phyloP scores from a whole-genome alignment of 2,113 vertebrate species.

The Mirza zaza region DNA sequence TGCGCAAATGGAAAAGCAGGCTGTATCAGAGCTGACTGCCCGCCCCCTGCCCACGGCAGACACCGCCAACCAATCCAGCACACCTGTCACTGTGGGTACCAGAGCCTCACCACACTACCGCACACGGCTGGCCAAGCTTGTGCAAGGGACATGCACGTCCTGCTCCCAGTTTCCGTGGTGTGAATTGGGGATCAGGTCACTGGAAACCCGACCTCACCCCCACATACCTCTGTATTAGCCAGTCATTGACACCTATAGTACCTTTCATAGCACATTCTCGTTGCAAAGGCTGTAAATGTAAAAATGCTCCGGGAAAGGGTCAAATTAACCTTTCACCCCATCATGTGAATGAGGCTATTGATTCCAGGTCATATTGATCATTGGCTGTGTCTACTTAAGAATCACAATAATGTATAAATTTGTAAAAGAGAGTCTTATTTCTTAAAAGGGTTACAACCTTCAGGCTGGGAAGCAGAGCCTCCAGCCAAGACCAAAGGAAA shows the following conservation, averaged over 20 bases:
- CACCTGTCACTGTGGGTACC: not conserved
- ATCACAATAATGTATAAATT: too few species aligned
- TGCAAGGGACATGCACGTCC: not conserved
- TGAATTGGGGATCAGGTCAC: too few species aligned
- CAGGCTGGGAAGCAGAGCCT: too few species aligned
- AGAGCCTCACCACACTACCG: fast-evolving
- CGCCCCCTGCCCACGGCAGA: not conserved
- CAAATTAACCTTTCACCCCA: not conserved
- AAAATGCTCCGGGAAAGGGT: not conserved
- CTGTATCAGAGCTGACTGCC: too few species aligned
- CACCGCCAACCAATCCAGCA: too few species aligned
- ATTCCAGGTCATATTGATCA: too few species aligned
- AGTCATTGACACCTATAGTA: not conserved
- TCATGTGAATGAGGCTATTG: fast-evolving
- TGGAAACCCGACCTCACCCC: not conserved
- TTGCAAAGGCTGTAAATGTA: not conserved
- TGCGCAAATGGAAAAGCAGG: fast-evolving
- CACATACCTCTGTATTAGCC: not conserved
- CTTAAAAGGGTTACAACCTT: too few species aligned
- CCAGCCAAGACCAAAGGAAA: too few species aligned
- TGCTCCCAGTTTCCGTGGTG: fast-evolving
- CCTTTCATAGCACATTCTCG: not conserved
- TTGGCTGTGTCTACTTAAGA: too few species aligned
- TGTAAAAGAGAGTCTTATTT: too few species aligned
- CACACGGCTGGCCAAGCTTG: not conserved